Evolutionary conservation across 2,888 invertebrate genomes (phyloP), one percentile per base, ranked within the genome.

Genomic region (Trachelus stipa): DNA sequence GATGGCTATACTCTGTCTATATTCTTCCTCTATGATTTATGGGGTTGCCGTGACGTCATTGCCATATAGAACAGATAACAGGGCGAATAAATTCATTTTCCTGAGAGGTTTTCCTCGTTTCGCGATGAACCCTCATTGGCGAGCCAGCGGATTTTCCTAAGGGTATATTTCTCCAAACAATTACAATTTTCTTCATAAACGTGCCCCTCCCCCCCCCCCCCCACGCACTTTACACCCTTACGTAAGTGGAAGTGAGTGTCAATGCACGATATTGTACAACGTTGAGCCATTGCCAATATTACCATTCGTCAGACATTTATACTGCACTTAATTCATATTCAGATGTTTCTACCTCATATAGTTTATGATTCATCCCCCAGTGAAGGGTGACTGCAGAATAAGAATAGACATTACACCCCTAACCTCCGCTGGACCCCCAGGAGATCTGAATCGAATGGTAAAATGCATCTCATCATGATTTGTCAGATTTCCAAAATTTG

Each of bases 331-430:
- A 34, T 35, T 87, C 84, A 83, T 87, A 86, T 87, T 86, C 86
- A 85, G 85, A 88, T 88, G 85, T 88, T 90, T 90, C 90, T 90
- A 88, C 86, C 87, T 89, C 90, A 89, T 90, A 87, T 90, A 89
- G 84, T 89, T 90, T 90, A 89, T 87, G 89, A 88, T 88, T 86
- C 82, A 83, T 79, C 79, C 74, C 77, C 83, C 82, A 81, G 79
- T 83, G 85, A 85, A 86, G 86, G 84, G 56, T 56, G 56, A 23
- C 56, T 56, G 23, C 56, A 6, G 23, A 56, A 23, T 56, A 56
- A 56, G 56, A 56, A 56, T 56, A 56, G 56, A 56, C 23, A 56
- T 56, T 56, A 56, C 9, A 56, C 23, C 56, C 56, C 56, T 56
- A 56, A 56, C 56, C 56, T 56, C 56, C 23, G 23, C 9, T 23